Evolutionary conservation across 2,797 vertebrate species (phyloP).

Genomic region (Antrozous pallidus): DNA sequence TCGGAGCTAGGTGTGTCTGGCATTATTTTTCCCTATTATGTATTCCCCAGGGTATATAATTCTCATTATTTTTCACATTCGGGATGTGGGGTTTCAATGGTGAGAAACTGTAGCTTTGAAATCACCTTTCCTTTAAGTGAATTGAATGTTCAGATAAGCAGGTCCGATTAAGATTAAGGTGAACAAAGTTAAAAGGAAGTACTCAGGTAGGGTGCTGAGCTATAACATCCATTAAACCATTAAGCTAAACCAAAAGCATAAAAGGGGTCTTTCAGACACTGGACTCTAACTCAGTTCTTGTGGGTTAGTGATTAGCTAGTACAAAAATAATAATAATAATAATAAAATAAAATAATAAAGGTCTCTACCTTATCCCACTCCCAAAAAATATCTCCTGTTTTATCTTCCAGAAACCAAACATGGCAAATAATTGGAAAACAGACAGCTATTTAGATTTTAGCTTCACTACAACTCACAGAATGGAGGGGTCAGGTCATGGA

Average conservation of each 20-base stretch:
- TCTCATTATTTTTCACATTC: constrained; percentile 1
- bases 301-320: neutral
- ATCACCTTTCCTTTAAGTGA: neutral
- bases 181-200: constrained; percentile 1
- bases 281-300: neutral
- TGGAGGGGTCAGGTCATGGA: neutral
- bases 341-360: neutral
- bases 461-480: neutral
- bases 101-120: neutral
- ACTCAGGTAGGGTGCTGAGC: neutral
- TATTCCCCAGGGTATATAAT: neutral
- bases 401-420: constrained; percentile 21
- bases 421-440: neutral
- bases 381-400: neutral
- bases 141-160: neutral
- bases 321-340: neutral
- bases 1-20: neutral
- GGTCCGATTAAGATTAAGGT: neutral
- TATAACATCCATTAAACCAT: neutral
- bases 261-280: neutral
- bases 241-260: neutral
- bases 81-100: neutral
- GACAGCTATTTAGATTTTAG: constrained; percentile 11
- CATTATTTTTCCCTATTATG: neutral
- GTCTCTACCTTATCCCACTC: neutral